These are phyloP conservation scores for Morphnarchus princeps DNA, from an alignment of 2,113 vertebrate genomes.

Conservation along the genomic window DNA sequence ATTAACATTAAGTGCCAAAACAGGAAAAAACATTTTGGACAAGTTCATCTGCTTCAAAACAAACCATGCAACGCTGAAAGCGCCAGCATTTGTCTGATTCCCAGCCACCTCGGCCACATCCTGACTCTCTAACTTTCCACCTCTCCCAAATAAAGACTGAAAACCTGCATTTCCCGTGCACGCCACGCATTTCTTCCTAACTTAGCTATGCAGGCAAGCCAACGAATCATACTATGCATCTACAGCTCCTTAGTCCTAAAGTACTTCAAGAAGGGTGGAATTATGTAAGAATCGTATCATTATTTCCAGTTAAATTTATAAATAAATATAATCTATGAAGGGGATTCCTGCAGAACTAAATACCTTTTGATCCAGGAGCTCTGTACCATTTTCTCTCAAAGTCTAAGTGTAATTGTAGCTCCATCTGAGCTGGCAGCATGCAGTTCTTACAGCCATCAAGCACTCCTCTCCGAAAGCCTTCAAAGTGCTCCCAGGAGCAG, in stretches of 20 bases:
- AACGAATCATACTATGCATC: background rate
- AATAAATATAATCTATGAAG: background rate
- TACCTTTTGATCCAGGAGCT: background rate
- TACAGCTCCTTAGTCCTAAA: background rate
- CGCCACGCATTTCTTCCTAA: background rate
- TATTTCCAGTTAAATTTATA: background rate
- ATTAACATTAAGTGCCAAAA: background rate
- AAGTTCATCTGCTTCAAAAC: background rate
- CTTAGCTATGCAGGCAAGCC: background rate
- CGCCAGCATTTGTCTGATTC: background rate
- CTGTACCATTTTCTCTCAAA: background rate
- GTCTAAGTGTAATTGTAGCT: background rate
- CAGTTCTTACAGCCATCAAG: background rate
- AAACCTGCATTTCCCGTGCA: background rate
- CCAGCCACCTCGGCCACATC: background rate
- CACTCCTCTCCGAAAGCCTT: background rate
- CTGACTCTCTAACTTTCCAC: background rate
- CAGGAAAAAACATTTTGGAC: background rate
- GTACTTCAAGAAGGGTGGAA: background rate
- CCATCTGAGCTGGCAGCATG: background rate
- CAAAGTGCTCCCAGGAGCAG: background rate
- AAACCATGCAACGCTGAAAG: background rate
- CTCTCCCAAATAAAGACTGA: background rate
- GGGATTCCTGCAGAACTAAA: background rate
- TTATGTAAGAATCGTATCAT: background rate